Evolutionary conservation across 2,113 vertebrate species (phyloP), one percentile per base, ranked within the genome.

Genomic region (Laterallus jamaicensis): DNA sequence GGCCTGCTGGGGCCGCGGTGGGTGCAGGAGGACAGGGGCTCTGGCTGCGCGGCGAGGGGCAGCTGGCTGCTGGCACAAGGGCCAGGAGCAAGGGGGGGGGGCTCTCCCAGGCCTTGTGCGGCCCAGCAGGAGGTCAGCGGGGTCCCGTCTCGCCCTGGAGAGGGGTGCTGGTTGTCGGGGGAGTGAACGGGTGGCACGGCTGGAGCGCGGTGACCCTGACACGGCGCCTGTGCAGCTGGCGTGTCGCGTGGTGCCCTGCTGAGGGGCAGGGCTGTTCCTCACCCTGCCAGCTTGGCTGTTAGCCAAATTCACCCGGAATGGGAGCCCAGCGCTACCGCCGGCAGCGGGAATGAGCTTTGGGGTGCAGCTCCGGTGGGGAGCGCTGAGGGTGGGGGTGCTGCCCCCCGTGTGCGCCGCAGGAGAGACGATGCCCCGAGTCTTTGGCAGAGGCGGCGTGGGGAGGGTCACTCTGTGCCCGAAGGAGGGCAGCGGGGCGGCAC

Each of bases 21-120:
- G 68, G 8, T 22, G 60, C 7, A 54, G 42, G 44, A 22, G 62
- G 19, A 15, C 17, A 8, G 7, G n/a, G 62, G 10, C 18, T 10
- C 12, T 5, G 3, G n/a, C 44, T 1, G 18, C n/a, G 22, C 5
- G 15, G 47, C 6, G 4, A 18, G 47, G 47, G 42, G 25, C 76
- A 40, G 47, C 47, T 29, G 4, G 54, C 76, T 63, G 47, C 47
- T 29, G 4, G 54, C 22, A 3, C 10, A 1, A 35, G 54, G 52
- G 25, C 35, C 37, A 35, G 35, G 21, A 35, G 44, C 4, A 1
- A 6, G 35, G 35, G 35, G 2, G 2, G 1, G 21, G 31, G 52
- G 31, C n/a, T 64, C 4, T 3, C 29, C 21, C 1, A 3, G 11
- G 12, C 44, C 39, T 37, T 5, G 60, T 2, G 2, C 0, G 0